Base-by-base conservation (phyloP, 2,113 vertebrate genomes). In the Sapajus apella region DNA sequence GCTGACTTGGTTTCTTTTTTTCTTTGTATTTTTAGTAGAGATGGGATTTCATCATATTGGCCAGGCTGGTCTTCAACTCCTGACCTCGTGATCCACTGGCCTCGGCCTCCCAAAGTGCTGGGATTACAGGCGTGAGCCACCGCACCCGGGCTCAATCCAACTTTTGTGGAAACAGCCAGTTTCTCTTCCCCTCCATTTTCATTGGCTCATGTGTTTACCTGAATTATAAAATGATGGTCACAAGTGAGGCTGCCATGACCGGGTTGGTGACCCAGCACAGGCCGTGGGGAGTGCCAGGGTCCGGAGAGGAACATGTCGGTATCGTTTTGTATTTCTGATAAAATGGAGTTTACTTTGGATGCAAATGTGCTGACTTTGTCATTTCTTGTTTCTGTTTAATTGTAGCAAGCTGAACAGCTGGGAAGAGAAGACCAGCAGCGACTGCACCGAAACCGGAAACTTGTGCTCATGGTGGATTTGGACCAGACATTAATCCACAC, bases 401-500 rank as follows among this genome's bases (percentile, higher is more conserved):
- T 3, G 3, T 21, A 99, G 99, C 99, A 99, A 99, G 99, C 99
- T 1, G 99, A 99, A 82, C 98, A 99, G 93, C 98, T 99, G 30
- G 99, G 99, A 80, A 98, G 99, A 92, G 99, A 99, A 97, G 99
- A 99, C 98, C 99, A 99, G 92, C 99, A 99, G 87, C 98, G 99
- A 52, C 99, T 99, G 4, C 99, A 99, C 81, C 98, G 99, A 55
- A 99, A 99, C 98, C 99, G 98, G 72, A 99, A 99, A 93, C 98
- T 99, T 56, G 99, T 99, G 77, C 99, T 99, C 25, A 99, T 99
- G 99, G 99, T 99, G 87, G 99, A 99, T 96, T 98, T 99, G 98
- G 99, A 99, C 98, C 99, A 99, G 99, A 99, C 99, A 0, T 97
- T 99, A 95, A 99, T 99, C 97, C 99, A 99, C 98, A 99, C 99